Evolutionary conservation across 2,888 invertebrate species (phyloP).

Genomic region (Dasypolia templi): DNA sequence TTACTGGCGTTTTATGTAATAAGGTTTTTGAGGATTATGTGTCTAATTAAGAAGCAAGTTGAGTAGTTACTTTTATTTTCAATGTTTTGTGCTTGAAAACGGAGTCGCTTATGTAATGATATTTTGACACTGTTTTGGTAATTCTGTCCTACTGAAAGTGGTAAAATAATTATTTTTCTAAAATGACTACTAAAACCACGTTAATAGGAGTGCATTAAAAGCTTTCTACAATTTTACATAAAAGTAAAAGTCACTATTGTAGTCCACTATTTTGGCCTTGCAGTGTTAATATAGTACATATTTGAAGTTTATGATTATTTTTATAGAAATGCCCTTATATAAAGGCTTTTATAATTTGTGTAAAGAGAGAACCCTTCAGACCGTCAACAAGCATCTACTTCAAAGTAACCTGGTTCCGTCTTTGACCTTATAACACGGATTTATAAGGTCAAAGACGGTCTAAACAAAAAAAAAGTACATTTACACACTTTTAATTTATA

Average conservation of each 20-base stretch:
- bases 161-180: too few relatives aligned
- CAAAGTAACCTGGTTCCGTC: too few relatives aligned
- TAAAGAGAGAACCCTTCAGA: background rate
- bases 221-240: slow-evolving; percentile 32
- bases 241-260: slow-evolving; percentile 17
- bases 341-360: background rate
- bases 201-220: slow-evolving; percentile 22
- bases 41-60: slow-evolving; percentile 12
- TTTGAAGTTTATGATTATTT: background rate
- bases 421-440: too few relatives aligned
- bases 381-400: too few relatives aligned
- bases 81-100: background rate
- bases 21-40: slow-evolving; percentile 7
- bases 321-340: background rate
- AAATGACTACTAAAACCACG: slow-evolving; percentile 6
- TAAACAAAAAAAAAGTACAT: too few relatives aligned
- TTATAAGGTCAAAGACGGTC: too few relatives aligned
- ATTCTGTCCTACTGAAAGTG: too few relatives aligned
- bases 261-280: slow-evolving; percentile 7
- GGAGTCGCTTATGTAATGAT: background rate
- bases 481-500: background rate
- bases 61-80: slow-evolving; percentile 11
- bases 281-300: background rate
- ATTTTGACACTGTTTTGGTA: too few relatives aligned
- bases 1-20: slow-evolving; percentile 31